Conservation (phyloP, 1,140 invertebrate species). For the Fragariocoptes setiger region DNA sequence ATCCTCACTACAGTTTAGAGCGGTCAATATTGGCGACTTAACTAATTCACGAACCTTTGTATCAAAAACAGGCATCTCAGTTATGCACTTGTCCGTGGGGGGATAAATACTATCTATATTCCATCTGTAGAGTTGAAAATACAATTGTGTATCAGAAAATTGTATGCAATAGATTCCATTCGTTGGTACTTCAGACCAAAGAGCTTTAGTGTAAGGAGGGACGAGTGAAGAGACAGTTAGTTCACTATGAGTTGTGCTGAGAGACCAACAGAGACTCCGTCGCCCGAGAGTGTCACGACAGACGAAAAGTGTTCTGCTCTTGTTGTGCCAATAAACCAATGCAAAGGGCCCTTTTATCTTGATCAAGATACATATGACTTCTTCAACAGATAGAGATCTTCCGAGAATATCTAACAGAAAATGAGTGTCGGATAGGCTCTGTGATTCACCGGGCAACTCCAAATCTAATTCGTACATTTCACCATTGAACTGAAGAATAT, state of each 20-base stretch:
- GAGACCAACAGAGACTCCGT: constrained; percentile 35
- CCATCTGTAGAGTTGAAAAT: constrained; percentile 3
- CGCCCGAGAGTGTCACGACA: constrained; percentile 51
- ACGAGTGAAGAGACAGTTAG: neutral
- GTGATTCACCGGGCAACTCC: neutral
- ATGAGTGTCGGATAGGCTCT: constrained; percentile 4
- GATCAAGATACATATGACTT: constrained; percentile 20
- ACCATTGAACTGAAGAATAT: constrained; percentile 42
- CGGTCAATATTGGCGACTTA: neutral
- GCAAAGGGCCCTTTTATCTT: constrained; percentile 45
- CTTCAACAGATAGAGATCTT: constrained; percentile 10
- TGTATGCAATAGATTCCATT: constrained; percentile 30
- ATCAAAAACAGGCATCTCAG: neutral
- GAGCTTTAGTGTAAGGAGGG: neutral
- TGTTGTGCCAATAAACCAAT: constrained; percentile 39
- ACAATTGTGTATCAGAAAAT: constrained; percentile 15
- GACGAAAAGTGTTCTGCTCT: constrained; percentile 33
- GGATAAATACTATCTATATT: neutral
- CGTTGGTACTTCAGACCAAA: constrained; percentile 33
- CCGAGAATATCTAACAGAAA: constrained; percentile 1
- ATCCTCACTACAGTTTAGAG: neutral
- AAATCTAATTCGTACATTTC: constrained; percentile 27
- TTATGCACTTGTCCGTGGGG: neutral
- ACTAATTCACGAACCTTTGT: neutral
- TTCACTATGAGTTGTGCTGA: neutral